Conservation (phyloP, 2,888 invertebrate genomes). For the Luperina testacea region DNA sequence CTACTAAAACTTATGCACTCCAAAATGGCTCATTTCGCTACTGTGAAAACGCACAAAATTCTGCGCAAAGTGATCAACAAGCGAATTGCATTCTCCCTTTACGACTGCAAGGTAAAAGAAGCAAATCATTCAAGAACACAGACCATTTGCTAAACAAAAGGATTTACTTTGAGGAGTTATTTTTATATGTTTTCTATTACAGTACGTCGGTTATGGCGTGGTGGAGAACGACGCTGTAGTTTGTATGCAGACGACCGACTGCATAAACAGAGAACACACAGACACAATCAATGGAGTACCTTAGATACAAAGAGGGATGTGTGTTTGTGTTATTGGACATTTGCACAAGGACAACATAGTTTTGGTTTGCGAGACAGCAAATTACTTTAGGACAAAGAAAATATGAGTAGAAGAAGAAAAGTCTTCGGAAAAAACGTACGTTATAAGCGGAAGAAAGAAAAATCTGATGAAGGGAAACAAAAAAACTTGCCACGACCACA, state of each 20-base stretch:
- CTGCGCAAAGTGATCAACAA: constrained; percentile 16
- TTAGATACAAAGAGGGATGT: constrained; percentile 41
- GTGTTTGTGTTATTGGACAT: constrained; percentile 31
- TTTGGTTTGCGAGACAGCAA: constrained; percentile 19
- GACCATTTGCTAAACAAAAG: constrained; percentile 47
- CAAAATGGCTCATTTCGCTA: constrained; percentile 15
- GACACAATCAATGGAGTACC: constrained; percentile 47
- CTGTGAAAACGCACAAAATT: constrained; percentile 28
- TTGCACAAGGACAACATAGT: constrained; percentile 23
- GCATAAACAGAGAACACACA: constrained; percentile 71
- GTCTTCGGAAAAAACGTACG: constrained; percentile 23
- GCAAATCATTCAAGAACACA: constrained; percentile 32
- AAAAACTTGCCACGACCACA: constrained; percentile 47
- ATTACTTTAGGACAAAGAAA: constrained; percentile 11
- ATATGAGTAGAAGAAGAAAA: background rate
- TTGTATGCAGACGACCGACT: constrained; percentile 74
- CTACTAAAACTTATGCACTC: constrained; percentile 16
- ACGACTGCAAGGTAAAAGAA: constrained; percentile 39
- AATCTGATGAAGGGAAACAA: constrained; percentile 38
- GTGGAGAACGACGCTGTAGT: constrained; percentile 62
- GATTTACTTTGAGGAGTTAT: constrained; percentile 48
- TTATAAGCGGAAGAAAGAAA: constrained; percentile 22
- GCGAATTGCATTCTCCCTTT: constrained; percentile 38
- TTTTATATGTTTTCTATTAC: constrained; percentile 67
- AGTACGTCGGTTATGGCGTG: constrained; percentile 48